Base-by-base conservation (phyloP, 2,113 vertebrate species). In the Sinocyclocheilus anophthalmus region DNA sequence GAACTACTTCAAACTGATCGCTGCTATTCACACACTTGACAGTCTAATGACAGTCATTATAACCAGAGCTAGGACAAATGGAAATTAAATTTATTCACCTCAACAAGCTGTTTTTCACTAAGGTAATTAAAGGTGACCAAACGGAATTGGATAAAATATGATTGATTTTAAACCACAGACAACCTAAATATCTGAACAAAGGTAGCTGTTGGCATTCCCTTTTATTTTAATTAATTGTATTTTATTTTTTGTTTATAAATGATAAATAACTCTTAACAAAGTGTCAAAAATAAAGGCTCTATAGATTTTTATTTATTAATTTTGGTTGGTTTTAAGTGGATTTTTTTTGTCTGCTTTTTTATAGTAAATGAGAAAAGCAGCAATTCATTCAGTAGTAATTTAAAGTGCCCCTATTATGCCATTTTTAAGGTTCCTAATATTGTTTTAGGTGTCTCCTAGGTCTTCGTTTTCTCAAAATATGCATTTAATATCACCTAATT, bases 1-100 rank as follows among this genome's bases (percentile, higher is more conserved):
- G 75, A 77, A 24, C 14, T 26, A 55, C 75, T 77, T 55, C 75
- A 77, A 77, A 77, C 75, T 53, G 75, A 77, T 77, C 75, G 55
- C 75, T 77, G 75, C 75, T 77, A 77, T 55, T 30, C 48, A 1
- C n/a, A 20, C 45, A 53, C n/a, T 55, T 77, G 45, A 33, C 48
- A 33, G 75, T 53, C 48, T 77, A 53, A 55, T 77, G 75, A 53
- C 16, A 30, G 24, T 77, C 48, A 30, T 77, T 55, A 33, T 1
- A 55, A 77, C 45, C 75, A 77, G 16, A 75, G 42, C 72, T 48
- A 24, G 72, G 42, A 20, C 75, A 55, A 77, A 55, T 30, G 5
- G 7, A 53, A 55, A 48, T 24, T 0, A 75, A 24, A 77, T 30
- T 11, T 16, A 55, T 30, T 77, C 48, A 30, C 48, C 20, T 77